Conservation (phyloP, 2,113 vertebrate species). For the Odocoileus virginianus region DNA sequence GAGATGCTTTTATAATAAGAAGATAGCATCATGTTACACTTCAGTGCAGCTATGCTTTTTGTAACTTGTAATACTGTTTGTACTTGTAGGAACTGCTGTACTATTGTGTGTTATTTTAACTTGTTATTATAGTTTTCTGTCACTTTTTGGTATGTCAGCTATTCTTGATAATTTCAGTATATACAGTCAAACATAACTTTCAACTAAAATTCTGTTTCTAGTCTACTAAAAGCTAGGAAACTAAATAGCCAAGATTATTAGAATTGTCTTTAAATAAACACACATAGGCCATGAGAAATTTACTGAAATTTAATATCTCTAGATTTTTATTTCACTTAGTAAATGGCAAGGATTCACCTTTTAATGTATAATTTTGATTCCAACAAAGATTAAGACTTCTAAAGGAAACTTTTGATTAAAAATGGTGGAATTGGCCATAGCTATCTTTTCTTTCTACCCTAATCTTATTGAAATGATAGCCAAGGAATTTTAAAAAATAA, state of each 20-base stretch:
- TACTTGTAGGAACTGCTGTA: background rate
- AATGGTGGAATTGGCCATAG: background rate
- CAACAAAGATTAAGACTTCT: background rate
- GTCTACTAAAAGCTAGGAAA: background rate
- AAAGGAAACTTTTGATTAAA: slow-evolving; percentile 14
- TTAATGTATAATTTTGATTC: background rate
- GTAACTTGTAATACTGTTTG: background rate
- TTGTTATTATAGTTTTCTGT: background rate
- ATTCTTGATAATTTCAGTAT: background rate
- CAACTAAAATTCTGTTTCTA: slow-evolving; percentile 16
- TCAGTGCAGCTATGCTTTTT: background rate
- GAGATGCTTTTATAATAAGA: background rate
- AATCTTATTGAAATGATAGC: slow-evolving; percentile 35
- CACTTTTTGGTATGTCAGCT: background rate
- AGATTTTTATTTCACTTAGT: background rate
- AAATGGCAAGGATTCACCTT: background rate
- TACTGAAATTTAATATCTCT: background rate
- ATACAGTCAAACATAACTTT: background rate
- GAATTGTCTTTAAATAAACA: background rate
- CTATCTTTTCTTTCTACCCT: slow-evolving; percentile 12
- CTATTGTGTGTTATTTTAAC: background rate
- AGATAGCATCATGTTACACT: background rate
- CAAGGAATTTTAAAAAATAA: background rate
- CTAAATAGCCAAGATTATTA: background rate
- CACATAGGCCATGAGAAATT: background rate